phyloP scores from a whole-genome alignment of 2,797 vertebrate species.

The Esox masquinongy region DNA sequence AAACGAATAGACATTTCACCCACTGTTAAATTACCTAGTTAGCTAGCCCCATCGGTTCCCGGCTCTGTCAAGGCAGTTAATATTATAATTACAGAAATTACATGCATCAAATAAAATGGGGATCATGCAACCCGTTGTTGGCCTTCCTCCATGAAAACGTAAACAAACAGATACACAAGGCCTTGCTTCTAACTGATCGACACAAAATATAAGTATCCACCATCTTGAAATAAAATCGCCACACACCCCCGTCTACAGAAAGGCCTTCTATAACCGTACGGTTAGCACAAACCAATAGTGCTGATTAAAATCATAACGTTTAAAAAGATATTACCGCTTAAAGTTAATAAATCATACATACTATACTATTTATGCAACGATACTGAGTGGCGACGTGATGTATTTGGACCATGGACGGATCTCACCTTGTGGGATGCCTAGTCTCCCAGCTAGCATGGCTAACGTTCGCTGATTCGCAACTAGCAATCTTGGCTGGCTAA shows the following conservation, averaged over 20 bases:
- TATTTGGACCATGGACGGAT: background rate
- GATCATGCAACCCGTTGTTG: background rate
- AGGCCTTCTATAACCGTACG: slow-evolving; percentile 60
- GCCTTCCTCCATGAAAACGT: slow-evolving; percentile 7
- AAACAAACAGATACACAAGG: slow-evolving; percentile 50
- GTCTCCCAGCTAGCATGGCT: background rate
- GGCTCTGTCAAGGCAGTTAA: background rate
- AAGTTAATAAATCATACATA: background rate
- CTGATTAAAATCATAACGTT: background rate
- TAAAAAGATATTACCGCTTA: background rate
- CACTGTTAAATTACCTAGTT: background rate
- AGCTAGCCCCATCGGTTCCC: background rate
- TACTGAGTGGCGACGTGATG: background rate
- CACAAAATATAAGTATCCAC: slow-evolving; percentile 70
- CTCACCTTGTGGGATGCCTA: background rate
- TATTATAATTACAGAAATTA: background rate
- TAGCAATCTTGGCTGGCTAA: background rate
- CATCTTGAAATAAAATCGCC: slow-evolving; percentile 77
- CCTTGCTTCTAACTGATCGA: slow-evolving; percentile 55
- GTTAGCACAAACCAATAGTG: slow-evolving; percentile 30
- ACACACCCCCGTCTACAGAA: slow-evolving; percentile 73
- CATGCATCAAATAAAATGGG: background rate
- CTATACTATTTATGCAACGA: background rate
- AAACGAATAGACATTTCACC: background rate
- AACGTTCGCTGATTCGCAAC: background rate